Conservation (phyloP, 2,797 vertebrate genomes). For the Rhyacichthys aspro region DNA sequence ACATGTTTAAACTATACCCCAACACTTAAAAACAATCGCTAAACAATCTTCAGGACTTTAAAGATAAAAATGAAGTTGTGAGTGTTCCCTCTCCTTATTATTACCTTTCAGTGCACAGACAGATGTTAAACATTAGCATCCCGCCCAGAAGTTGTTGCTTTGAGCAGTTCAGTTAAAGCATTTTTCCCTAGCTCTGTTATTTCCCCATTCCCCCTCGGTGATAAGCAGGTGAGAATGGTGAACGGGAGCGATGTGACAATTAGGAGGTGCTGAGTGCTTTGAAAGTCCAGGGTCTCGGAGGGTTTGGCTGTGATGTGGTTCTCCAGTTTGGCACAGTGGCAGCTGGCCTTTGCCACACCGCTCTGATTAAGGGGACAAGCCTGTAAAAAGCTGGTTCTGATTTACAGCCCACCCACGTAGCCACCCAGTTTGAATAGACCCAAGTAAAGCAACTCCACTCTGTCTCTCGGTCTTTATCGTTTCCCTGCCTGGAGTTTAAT, state of each 20-base stretch:
- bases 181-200: constrained; percentile 41
- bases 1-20: no score
- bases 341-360: constrained; percentile 55
- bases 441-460: constrained; percentile 54
- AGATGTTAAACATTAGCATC: constrained; percentile 41
- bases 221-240: constrained; percentile 31
- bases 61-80: no score
- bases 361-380: constrained; percentile 37
- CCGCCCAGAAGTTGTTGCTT: constrained; percentile 31
- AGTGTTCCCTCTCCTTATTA: constrained; percentile 22
- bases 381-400: constrained; percentile 65
- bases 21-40: no score
- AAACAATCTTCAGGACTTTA: no score
- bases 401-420: constrained; percentile 78
- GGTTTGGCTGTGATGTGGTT: constrained; percentile 54
- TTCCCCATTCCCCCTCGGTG: constrained; percentile 39
- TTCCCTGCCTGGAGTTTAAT: constrained; percentile 66
- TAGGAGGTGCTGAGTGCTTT: constrained; percentile 39
- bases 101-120: constrained; percentile 35
- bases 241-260: constrained; percentile 45
- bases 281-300: constrained; percentile 38
- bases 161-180: constrained; percentile 32
- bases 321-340: constrained; percentile 34
- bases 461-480: constrained; percentile 49
- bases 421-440: constrained; percentile 49